Evolutionary conservation across 2,888 invertebrate species (phyloP), one percentile per base, ranked within the genome.

Genomic region (Oligia fasciuncula): DNA sequence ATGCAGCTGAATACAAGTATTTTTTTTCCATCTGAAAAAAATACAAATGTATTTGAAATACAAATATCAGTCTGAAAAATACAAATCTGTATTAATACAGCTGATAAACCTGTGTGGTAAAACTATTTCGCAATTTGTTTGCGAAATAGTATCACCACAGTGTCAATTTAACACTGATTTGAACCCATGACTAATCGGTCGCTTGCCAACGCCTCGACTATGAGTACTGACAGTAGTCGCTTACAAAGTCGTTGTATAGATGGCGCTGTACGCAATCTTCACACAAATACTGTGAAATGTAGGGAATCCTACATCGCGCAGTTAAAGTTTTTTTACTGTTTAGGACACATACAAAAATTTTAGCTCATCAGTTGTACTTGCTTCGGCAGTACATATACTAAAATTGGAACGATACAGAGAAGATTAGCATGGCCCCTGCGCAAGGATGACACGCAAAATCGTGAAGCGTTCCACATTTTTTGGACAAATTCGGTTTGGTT

Each of bases 381-480:
- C 92, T 93, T 93, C 92, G 91, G 93, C 91, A 92, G 92, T 92
- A 92, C 91, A 92, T 92, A 92, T 91, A 93, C 92, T 93, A 92
- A 93, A 92, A 93, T 93, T 92, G 93, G 92, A 93, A 92, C 92
- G 92, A 92, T 92, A 91, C 92, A 92, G 91, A 92, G 84, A 84
- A 84, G 86, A 85, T 85, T 85, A 85, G 92, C 92, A 93, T 92
- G 92, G 92, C 92, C 93, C 92, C 93, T 93, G 93, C 93, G 93
- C 93, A 93, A 93, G 93, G 92, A 93, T 93, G 93, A 93, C 92
- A 92, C 92, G 92, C 91, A 93, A 92, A 92, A 93, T 93, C 91
- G 92, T 93, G 93, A 92, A 92, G 92, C 91, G 91, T 91, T 91
- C 90, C 91, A 92, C 91, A 92, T 91, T 92, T 92, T 92, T 90